Evolutionary conservation across 2,113 vertebrate species (phyloP).

Genomic region (Blennius ocellaris): DNA sequence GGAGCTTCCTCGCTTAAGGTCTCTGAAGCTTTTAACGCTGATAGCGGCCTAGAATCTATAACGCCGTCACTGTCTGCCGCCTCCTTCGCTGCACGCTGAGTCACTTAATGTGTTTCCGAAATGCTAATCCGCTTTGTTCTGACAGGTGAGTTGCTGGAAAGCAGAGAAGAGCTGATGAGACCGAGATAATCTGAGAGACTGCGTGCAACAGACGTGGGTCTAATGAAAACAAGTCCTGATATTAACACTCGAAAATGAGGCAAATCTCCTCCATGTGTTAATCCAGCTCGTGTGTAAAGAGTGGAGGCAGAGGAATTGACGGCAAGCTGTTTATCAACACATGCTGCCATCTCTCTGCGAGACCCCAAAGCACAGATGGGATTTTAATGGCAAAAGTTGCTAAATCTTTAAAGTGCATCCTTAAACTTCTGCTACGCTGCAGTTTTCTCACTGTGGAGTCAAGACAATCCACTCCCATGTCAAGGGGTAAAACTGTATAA

Average conservation of each 20-base stretch:
- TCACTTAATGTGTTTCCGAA: slow-evolving; percentile 28
- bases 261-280: slow-evolving; percentile 11
- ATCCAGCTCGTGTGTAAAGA: slow-evolving; percentile 31
- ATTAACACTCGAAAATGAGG: slow-evolving; percentile 24
- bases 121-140: slow-evolving; percentile 36
- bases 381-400: slow-evolving; percentile 53
- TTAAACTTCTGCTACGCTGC: no score
- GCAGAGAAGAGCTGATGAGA: background rate
- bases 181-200: slow-evolving; percentile 18
- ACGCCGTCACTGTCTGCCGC: no score
- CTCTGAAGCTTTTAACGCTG: slow-evolving; percentile 41
- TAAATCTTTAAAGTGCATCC: slow-evolving; percentile 43
- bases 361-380: slow-evolving; percentile 24
- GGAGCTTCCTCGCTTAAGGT: slow-evolving; percentile 17
- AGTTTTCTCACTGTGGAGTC: no score
- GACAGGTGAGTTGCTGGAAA: slow-evolving; percentile 43
- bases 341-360: background rate
- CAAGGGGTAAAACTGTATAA: no score
- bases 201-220: background rate
- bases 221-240: slow-evolving; percentile 34
- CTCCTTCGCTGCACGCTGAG: slow-evolving; percentile 15
- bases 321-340: slow-evolving; percentile 45
- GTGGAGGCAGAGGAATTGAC: background rate
- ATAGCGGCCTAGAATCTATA: background rate
- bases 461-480: no score